These are phyloP conservation scores for Ichneumoninae sp. DNA, from an alignment of 2,888 invertebrate species.

Conservation along the genomic window DNA sequence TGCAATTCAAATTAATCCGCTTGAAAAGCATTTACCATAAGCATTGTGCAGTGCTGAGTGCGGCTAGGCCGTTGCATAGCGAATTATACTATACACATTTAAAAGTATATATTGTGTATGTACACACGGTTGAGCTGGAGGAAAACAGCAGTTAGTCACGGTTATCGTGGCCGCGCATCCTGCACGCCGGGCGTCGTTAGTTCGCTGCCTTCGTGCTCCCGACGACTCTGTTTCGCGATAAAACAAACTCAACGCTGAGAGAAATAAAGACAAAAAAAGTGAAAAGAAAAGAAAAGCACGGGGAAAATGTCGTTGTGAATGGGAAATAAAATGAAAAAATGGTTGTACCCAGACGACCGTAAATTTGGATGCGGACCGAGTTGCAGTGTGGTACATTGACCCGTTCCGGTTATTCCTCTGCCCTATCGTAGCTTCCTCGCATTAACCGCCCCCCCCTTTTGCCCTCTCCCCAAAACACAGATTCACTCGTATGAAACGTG, in stretches of 20 bases:
- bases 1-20: constrained; percentile 52
- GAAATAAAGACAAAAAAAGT: constrained; percentile 22
- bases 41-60: constrained; percentile 34
- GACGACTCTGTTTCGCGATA: constrained; percentile 33
- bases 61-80: neutral
- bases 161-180: constrained; percentile 51
- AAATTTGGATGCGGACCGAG: constrained; percentile 4
- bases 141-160: constrained; percentile 55
- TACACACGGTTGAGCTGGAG: constrained; percentile 35
- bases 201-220: constrained; percentile 16
- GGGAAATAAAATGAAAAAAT: neutral
- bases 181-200: constrained; percentile 41
- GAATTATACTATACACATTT: constrained; percentile 27
- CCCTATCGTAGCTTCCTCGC: neutral
- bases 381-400: neutral
- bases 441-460: neutral
- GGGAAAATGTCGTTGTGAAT: too few relatives aligned
- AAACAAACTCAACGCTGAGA: constrained; percentile 34
- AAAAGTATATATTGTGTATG: constrained; percentile 10
- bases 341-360: neutral
- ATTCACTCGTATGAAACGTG: constrained; percentile 26
- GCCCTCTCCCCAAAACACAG: neutral
- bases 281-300: neutral
- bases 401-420: neutral
- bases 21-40: constrained; percentile 59